Base-by-base conservation (phyloP, 2,797 vertebrate genomes). In the Rhinogobio ventralis region DNA sequence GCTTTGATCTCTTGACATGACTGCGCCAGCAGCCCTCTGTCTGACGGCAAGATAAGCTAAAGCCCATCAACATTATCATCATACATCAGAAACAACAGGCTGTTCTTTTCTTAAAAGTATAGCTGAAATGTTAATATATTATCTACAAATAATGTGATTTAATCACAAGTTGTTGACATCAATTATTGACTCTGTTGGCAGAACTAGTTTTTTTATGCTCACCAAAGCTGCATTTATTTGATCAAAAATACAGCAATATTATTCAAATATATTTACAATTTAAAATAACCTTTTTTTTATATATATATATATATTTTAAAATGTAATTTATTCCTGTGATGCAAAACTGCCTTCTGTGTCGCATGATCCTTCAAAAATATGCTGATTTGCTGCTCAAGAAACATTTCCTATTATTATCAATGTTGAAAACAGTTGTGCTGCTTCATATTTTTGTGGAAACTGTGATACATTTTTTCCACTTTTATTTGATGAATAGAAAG, bases 41-140 rank as follows among this genome's bases (percentile, higher is more conserved):
- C 73, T 71, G 55, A 89, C 68, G 7, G 46, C 82, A 62, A 23
- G 90, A 95, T 94, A 93, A 94, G 91, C 90, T 88, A 89, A 92
- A 93, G 89, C 89, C 91, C 90, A 93, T 93, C 92, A 94, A 86
- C 78, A 87, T 82, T 86, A 79, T n/a, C n/a, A n/a, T n/a, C 42
- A 69, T 49, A 57, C 76, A 45, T 20, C 33, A 36, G 69, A 90
- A 79, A 86, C 87, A 88, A 85, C 86, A 86, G 84, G 72, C 87
- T 85, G 10, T 33, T 42, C 33, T 76, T 39, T 33, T 30, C 30
- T 23, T 55, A 49, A 73, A 51, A n/a, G 10, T 30, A 7, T 53
- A 33, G 49, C 49, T 53, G 19, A 14, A 53, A 53, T 67, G 4
- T 20, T 9, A 1, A 10, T 51, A 9, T 14, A 75, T 75, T 36